A percentile compares a stretch with the other conserved stretches of the same genome.
Evolutionary conservation across 2,797 vertebrate species (phyloP).

Genomic region (Macrochelys suwanniensis): DNA sequence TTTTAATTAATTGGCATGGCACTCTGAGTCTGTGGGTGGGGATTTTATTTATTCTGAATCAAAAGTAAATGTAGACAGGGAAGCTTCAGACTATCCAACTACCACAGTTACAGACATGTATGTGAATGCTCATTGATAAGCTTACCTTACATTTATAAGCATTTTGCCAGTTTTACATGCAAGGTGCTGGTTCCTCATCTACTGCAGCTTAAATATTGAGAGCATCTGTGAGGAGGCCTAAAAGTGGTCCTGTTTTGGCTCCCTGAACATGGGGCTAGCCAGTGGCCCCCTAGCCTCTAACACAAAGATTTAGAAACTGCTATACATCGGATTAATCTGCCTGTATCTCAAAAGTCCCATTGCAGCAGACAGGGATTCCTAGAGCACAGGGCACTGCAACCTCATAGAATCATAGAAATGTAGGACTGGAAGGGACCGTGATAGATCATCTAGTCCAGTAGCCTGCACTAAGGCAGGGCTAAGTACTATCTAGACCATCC

Average conservation of each 20-base stretch:
- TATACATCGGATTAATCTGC: not conserved
- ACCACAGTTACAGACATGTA: conserved; percentile 31
- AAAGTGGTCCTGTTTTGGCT: not conserved
- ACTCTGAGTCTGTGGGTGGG: conserved; percentile 7
- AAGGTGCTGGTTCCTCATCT: not conserved
- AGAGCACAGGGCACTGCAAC: rapidly evolving
- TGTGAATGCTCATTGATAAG: conserved; percentile 42
- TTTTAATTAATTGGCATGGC: conserved; percentile 33
- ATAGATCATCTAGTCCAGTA: not conserved
- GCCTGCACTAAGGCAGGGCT: not conserved
- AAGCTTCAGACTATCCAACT: not conserved
- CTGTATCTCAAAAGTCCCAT: not conserved
- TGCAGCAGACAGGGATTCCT: not conserved
- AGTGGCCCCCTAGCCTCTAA: not conserved
- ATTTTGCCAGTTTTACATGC: conserved; percentile 35
- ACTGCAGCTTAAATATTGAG: conserved; percentile 15
- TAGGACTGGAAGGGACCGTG: not conserved
- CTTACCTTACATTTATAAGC: conserved; percentile 27
- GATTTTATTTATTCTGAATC: conserved; percentile 39
- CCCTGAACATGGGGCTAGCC: not conserved
- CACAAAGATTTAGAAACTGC: not conserved
- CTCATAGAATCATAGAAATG: not conserved
- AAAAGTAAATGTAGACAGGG: conserved; percentile 45
- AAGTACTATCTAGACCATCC: not conserved
- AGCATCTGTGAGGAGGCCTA: not conserved